Conservation (phyloP, 2,888 invertebrate species). For the Scrobipalpa costella region DNA sequence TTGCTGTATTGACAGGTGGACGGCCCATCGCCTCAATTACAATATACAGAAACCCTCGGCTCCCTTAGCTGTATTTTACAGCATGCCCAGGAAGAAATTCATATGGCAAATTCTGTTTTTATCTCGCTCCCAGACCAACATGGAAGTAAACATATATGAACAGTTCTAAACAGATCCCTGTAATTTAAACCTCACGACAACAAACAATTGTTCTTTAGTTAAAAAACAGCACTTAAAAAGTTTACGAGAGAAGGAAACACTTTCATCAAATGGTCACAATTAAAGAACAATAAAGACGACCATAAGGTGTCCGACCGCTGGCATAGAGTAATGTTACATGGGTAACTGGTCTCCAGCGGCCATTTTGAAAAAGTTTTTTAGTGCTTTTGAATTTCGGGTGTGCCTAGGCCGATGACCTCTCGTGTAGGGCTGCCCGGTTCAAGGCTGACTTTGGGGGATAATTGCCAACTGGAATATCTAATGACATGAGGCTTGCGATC, state of each 20-base stretch:
- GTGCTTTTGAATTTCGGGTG: slow-evolving; percentile 79
- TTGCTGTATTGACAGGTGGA: too few relatives aligned
- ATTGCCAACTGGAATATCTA: slow-evolving; percentile 8
- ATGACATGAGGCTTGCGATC: not conserved
- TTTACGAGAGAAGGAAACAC: not conserved
- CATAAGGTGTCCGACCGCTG: slow-evolving; percentile 61
- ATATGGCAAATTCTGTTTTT: too few relatives aligned
- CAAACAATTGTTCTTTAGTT: not conserved
- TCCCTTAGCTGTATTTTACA: too few relatives aligned
- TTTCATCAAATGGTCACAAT: not conserved
- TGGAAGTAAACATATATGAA: too few relatives aligned
- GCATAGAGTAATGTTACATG: slow-evolving; percentile 80
- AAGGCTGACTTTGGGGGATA: slow-evolving; percentile 30
- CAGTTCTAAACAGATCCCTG: not conserved
- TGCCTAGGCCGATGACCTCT: slow-evolving; percentile 77
- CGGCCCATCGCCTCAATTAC: too few relatives aligned
- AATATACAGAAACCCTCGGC: too few relatives aligned
- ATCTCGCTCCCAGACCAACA: too few relatives aligned
- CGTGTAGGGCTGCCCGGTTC: slow-evolving; percentile 40
- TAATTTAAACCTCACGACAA: not conserved
- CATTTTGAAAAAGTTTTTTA: slow-evolving; percentile 77
- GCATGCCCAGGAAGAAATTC: too few relatives aligned
- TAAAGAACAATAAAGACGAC: too few relatives aligned
- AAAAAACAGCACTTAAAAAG: not conserved
- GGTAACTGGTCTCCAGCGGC: slow-evolving; percentile 77